Percentiles rank a stretch among this genome's conserved stretches.
Conservation (phyloP, 2,113 vertebrate species). For the Sclerurus mexicanus region DNA sequence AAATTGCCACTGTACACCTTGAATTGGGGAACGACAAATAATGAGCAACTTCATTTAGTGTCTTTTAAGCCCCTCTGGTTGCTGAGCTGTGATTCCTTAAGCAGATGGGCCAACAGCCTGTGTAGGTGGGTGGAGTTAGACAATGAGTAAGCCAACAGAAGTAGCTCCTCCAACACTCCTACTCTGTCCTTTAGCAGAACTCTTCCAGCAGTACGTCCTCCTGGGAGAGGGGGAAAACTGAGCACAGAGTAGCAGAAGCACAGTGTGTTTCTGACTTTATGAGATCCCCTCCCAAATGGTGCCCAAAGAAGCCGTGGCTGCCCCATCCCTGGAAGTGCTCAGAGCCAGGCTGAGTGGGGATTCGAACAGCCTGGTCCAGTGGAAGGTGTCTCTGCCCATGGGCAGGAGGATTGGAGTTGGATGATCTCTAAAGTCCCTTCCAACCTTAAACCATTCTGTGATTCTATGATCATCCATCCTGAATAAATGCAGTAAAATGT, state of each 20-base stretch:
- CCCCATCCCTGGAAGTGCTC: background rate
- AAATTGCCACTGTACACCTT: background rate
- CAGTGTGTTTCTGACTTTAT: background rate
- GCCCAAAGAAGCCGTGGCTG: background rate
- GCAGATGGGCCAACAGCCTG: background rate
- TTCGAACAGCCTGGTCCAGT: background rate
- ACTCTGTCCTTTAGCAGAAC: background rate
- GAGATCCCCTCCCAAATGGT: background rate
- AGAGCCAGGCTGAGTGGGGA: background rate
- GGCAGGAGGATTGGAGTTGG: background rate
- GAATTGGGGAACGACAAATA: fast-evolving
- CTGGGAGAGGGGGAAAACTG: background rate
- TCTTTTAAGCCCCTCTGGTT: background rate
- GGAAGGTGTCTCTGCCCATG: background rate
- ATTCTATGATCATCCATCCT: background rate
- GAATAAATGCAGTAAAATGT: background rate
- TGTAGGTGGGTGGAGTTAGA: background rate
- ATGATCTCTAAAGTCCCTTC: background rate
- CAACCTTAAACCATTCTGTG: background rate
- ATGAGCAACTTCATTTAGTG: background rate
- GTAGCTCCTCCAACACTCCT: background rate
- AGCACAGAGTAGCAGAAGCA: background rate
- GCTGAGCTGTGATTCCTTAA: background rate
- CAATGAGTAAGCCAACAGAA: background rate
- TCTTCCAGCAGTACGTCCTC: background rate